Base-by-base conservation (phyloP, 2,888 invertebrate genomes). In the Incurvaria masculella region DNA sequence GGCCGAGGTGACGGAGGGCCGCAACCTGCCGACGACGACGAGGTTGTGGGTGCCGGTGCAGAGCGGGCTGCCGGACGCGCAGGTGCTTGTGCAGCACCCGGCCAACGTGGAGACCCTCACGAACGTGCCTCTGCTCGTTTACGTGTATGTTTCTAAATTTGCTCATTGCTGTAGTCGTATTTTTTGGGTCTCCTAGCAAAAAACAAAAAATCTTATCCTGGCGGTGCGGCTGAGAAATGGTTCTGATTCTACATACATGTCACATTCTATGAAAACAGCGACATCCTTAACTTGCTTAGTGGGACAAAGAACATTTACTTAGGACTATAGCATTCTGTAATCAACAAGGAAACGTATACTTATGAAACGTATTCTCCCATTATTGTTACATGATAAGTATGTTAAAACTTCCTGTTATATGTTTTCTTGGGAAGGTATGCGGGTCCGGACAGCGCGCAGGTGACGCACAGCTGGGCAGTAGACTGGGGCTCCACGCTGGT, bases 401-500 rank as follows among this genome's bases (percentile, higher is more conserved):
- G 45, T 49, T 47, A 17, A n/a, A n/a, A n/a, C n/a, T n/a, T n/a
- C n/a, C n/a, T n/a, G n/a, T n/a, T 21, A 14, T 16, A 20, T 26
- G 21, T n/a, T 42, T 26, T 43, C 47, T 49, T 52, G 58, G 72
- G 42, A 68, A 93, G 92, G 4, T 94, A 97, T 65, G 97, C 89
- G 4, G 97, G 97, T 4, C 97, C 97, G 1, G 93, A 93, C 60
- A 88, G 93, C 1, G 89, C 88, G 59, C 82, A 88, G 60, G 95
- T 96, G 6, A 85, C 87, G 1, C 88, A 93, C 58, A 85, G 85
- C 61, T 97, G 91, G 81, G 80, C 79, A 52, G 63, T 95, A 18
- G 91, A 90, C 64, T 96, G 95, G 94, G 91, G 91, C 49, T 87
- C 89, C 38, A 95, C 94, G 58, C 79, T 97, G 44, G 87, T 90